Evolutionary conservation across 1,140 invertebrate genomes (phyloP).

Genomic region (Micrasema longulum): DNA sequence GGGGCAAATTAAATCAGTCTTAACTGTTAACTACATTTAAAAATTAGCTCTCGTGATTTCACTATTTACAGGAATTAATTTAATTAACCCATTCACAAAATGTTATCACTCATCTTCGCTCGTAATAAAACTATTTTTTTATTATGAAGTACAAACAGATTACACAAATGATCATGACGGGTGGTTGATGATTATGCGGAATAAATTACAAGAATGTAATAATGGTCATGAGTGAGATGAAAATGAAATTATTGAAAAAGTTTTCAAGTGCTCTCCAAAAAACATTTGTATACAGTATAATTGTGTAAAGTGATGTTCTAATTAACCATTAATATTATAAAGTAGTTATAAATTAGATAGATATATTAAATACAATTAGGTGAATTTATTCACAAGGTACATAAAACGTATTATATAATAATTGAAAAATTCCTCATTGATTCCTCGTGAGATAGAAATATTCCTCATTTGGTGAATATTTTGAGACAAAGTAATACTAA

Average conservation of each 20-base stretch:
- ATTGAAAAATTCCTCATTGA: constrained; percentile 25
- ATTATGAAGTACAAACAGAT: background rate
- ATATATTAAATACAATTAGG: constrained; percentile 1
- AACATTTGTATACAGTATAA: too few species aligned
- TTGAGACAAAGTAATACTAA: background rate
- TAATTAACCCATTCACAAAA: background rate
- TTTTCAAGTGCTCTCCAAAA: background rate
- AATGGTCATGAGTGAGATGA: background rate
- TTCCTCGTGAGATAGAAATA: constrained; percentile 7
- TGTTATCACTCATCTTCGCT: background rate
- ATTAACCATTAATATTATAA: constrained; percentile 1
- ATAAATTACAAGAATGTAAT: background rate
- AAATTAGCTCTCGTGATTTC: constrained; percentile 13
- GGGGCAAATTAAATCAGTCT: constrained; percentile 40
- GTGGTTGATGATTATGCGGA: background rate
- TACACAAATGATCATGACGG: background rate
- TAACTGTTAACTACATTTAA: constrained; percentile 31
- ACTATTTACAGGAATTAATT: constrained; percentile 23
- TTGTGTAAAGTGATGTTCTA: too few species aligned
- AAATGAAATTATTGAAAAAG: background rate
- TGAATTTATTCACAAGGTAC: constrained; percentile 16
- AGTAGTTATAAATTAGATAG: constrained; percentile 20
- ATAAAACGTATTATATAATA: constrained; percentile 13
- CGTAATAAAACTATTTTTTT: constrained; percentile 1
- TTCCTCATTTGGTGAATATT: background rate